Evolutionary conservation across 2,113 vertebrate species (phyloP), one percentile per base, ranked within the genome.

Genomic region (Morone saxatilis): DNA sequence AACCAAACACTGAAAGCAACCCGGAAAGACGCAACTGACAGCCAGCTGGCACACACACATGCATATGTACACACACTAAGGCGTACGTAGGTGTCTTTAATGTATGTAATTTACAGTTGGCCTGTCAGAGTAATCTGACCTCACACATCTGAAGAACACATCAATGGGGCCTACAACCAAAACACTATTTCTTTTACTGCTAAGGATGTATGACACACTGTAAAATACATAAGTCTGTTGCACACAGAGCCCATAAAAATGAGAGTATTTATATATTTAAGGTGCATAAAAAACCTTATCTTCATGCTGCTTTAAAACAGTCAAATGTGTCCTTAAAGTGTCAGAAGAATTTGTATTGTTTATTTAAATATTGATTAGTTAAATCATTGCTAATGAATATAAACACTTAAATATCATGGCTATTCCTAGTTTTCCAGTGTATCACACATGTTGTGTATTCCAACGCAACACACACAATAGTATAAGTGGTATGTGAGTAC

Each of bases 31-130:
- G 59, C n/a, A 47, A 51, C 2, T 41, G 62, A 73, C 59, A 76
- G 56, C 56, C 67, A 86, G 40, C 63, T 87, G 79, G 67, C 54
- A 38, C 43, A n/a, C 47, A 71, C 40, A 71, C 36, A 7, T 1
- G 17, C 12, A 80, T 38, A 78, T 3, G 4, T 51, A 40, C 50
- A 63, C 45, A 59, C 36, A 40, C 53, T 59, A 53, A 74, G 36
- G 38, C 13, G 67, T 66, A 70, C 74, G 65, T 60, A 78, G 51
- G 56, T 88, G 74, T 70, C 25, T 83, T 84, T 81, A 63, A 84
- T 78, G 25, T 41, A 6, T 38, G n/a, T 59, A 61, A 78, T 86
- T 79, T 88, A 76, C 50, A 83, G 48, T 61, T 47, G 5, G 65
- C 60, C 48, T 76, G 78, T 79, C 66, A 76, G 38, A 71, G 31